Conservation (phyloP, 2,113 vertebrate genomes). For the Xenopus tropicalis region DNA sequence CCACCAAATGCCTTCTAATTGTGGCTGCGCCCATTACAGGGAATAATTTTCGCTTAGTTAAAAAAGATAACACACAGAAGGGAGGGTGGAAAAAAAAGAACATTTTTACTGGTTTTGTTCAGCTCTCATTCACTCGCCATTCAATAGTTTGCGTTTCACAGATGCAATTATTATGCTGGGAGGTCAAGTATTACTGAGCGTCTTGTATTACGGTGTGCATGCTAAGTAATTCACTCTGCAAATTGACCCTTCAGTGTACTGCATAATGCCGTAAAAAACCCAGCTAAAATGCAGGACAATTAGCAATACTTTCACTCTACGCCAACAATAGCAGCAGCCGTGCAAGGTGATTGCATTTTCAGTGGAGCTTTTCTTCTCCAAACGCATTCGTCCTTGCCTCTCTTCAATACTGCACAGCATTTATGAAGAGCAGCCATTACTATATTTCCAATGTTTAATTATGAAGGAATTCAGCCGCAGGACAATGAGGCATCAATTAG, state of each 20-base stretch:
- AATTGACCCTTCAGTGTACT: conserved; percentile 94
- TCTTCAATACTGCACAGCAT: conserved; percentile 71
- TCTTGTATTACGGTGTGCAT: conserved; percentile 97
- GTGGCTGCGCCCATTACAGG: conserved; percentile 81
- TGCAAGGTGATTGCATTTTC: conserved; percentile 94
- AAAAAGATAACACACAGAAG: conserved; percentile 65
- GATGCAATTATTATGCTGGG: conserved; percentile 97
- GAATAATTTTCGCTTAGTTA: conserved; percentile 83
- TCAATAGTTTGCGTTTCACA: conserved; percentile 96
- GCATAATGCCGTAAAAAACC: conserved; percentile 91
- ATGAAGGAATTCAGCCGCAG: conserved; percentile 74
- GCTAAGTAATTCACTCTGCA: conserved; percentile 96
- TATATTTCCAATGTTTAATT: conserved; percentile 74
- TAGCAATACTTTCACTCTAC: conserved; percentile 90
- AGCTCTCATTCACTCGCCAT: conserved; percentile 85
- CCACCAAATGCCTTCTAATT: conserved; percentile 84
- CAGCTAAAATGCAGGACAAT: conserved; percentile 96
- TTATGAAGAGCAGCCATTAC: conserved; percentile 69
- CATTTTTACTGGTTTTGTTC: conserved; percentile 88
- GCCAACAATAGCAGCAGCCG: conserved; percentile 90
- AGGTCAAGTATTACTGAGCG: conserved; percentile 99
- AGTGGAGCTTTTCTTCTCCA: conserved; percentile 85
- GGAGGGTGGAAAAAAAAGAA: conserved; percentile 82
- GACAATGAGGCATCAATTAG: conserved; percentile 78
- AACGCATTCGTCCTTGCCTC: conserved; percentile 77